These are phyloP conservation scores for Rhinichthys klamathensis DNA, from an alignment of 2,113 vertebrate species.

Conservation along the genomic window DNA sequence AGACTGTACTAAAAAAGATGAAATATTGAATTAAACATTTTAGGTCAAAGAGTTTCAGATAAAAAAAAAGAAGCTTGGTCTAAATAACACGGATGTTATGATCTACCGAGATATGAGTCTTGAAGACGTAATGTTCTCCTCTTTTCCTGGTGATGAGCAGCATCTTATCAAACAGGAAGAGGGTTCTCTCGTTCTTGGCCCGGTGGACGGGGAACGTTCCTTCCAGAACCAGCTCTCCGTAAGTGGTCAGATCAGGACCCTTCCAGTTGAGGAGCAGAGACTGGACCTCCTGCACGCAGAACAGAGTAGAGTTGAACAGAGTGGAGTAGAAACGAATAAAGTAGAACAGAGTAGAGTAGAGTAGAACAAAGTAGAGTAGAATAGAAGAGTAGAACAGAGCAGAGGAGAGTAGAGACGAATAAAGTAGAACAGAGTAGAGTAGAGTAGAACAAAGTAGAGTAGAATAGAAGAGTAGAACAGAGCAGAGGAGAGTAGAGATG, in stretches of 20 bases:
- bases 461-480: neutral
- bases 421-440: neutral
- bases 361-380: neutral
- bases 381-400: neutral
- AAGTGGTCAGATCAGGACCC: constrained; percentile 90
- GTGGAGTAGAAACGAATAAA: neutral
- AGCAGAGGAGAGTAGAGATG: neutral
- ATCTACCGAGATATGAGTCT: constrained; percentile 88
- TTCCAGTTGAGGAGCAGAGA: constrained; percentile 96
- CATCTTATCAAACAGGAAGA: constrained; percentile 93
- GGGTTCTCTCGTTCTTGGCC: constrained; percentile 87
- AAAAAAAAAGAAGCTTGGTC: neutral
- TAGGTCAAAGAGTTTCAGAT: neutral
- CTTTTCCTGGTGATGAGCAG: constrained; percentile 93
- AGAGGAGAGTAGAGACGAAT: neutral
- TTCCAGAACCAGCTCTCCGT: constrained; percentile 92
- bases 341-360: neutral
- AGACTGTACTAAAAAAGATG: no score
- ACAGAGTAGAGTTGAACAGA: neutral
- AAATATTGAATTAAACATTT: no score
- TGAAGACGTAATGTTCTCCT: constrained; percentile 91
- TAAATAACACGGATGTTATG: no score
- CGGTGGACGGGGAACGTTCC: constrained; percentile 91
- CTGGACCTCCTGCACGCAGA: constrained; percentile 86
- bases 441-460: neutral